Evolutionary conservation across 2,113 vertebrate species (phyloP).

Genomic region (Aegotheles bennettii): DNA sequence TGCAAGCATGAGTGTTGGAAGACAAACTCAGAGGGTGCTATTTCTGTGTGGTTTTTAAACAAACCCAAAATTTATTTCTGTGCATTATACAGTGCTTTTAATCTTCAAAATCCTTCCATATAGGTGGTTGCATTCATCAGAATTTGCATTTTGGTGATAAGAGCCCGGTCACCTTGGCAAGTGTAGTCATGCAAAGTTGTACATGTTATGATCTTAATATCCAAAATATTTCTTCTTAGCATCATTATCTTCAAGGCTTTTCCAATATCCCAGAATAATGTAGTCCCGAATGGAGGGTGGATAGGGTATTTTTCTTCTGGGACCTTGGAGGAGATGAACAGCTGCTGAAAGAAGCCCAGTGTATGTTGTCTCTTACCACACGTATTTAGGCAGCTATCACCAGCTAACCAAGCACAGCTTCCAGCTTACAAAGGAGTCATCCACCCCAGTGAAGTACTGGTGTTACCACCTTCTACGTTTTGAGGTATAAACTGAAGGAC

Average conservation of each 20-base stretch:
- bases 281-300: neutral
- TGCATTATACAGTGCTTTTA: neutral
- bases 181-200: neutral
- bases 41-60: neutral
- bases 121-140: neutral
- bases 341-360: neutral
- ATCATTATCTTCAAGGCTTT: neutral
- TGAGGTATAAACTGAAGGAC: neutral
- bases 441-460: neutral
- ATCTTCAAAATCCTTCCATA: neutral
- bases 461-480: neutral
- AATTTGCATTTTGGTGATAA: neutral
- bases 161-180: neutral
- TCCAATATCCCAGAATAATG: neutral
- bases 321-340: neutral
- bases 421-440: neutral
- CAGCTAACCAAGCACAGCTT: neutral
- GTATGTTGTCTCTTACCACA: neutral
- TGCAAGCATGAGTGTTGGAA: neutral
- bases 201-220: neutral
- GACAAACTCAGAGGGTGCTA: neutral
- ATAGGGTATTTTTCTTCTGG: neutral
- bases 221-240: neutral
- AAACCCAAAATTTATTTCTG: neutral
- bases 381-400: rapidly evolving